Evolutionary conservation across 2,888 invertebrate species (phyloP).

Genomic region (Limnephilus lunatus): DNA sequence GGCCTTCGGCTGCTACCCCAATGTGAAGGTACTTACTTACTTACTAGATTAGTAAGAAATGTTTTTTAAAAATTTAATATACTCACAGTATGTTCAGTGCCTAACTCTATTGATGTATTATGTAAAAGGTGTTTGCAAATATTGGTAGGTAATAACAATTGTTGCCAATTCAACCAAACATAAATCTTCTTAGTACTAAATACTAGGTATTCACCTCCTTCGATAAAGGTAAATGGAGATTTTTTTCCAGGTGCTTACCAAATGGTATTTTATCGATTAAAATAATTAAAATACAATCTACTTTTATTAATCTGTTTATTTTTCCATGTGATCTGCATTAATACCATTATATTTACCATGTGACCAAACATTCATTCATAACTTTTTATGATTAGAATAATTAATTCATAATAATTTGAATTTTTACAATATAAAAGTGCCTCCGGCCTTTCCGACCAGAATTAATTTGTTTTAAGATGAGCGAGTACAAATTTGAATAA

Average conservation of each 20-base stretch:
- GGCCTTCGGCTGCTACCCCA: background rate
- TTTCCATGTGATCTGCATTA: background rate
- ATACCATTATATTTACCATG: background rate
- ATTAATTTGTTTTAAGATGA: slow-evolving; percentile 48
- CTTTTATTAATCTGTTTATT: background rate
- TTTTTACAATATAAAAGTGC: slow-evolving; percentile 39
- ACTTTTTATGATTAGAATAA: slow-evolving; percentile 9
- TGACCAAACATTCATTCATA: slow-evolving; percentile 6
- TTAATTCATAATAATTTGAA: slow-evolving; percentile 42
- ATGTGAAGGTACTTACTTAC: background rate
- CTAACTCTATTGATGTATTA: background rate
- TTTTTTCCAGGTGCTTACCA: background rate
- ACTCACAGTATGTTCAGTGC: background rate
- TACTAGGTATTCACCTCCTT: background rate
- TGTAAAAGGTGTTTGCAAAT: background rate
- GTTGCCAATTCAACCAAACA: no score
- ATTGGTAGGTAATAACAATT: no score
- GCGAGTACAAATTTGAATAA: slow-evolving; percentile 39
- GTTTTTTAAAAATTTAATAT: no score
- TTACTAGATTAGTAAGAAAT: background rate
- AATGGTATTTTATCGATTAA: background rate
- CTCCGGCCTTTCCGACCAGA: slow-evolving; percentile 18
- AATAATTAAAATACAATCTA: background rate
- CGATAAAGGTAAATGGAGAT: background rate
- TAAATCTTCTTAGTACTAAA: no score